These are phyloP conservation scores for Leuctra nigra DNA, from an alignment of 2,888 invertebrate species.

Conservation along the genomic window DNA sequence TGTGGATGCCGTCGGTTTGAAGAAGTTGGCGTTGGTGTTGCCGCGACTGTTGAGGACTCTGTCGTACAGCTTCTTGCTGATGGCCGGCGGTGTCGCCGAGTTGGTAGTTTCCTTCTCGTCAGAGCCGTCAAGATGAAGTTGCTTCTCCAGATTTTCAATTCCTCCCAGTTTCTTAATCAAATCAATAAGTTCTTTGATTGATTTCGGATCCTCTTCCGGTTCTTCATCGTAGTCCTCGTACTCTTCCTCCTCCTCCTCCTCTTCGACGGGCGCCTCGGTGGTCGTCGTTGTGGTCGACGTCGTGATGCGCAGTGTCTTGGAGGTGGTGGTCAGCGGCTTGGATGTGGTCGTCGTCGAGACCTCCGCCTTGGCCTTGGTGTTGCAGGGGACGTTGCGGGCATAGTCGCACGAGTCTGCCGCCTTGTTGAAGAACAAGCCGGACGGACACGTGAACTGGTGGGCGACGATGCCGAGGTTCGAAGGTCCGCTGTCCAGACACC, in stretches of 20 bases:
- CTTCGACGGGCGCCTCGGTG: conserved; percentile 41
- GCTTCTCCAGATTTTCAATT: conserved; percentile 78
- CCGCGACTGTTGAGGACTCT: conserved; percentile 53
- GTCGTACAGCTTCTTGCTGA: conserved; percentile 70
- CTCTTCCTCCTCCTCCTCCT: conserved; percentile 46
- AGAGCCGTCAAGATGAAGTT: conserved; percentile 49
- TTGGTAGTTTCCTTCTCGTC: conserved; percentile 12
- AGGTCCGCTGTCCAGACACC: conserved; percentile 86
- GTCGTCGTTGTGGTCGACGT: conserved; percentile 44
- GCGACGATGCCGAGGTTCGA: conserved; percentile 85
- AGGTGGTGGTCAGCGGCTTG: conserved; percentile 37
- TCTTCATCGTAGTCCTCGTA: conserved; percentile 44
- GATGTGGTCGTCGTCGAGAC: conserved; percentile 42
- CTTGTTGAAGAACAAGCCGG: conserved; percentile 84
- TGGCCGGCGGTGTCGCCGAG: conserved; percentile 52
- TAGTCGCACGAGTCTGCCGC: conserved; percentile 90
- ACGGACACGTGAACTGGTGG: conserved; percentile 89
- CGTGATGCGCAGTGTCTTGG: conserved; percentile 42
- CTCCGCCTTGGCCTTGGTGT: conserved; percentile 45
- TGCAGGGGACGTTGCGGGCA: conserved; percentile 78
- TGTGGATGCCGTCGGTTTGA: conserved; percentile 9
- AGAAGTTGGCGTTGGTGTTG: conserved; percentile 15
- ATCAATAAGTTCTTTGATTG: conserved; percentile 76
- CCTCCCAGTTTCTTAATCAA: conserved; percentile 83
- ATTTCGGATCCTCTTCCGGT: conserved; percentile 63